These are phyloP conservation scores for Formica exsecta DNA, from an alignment of 1,140 invertebrate species.

Conservation along the genomic window DNA sequence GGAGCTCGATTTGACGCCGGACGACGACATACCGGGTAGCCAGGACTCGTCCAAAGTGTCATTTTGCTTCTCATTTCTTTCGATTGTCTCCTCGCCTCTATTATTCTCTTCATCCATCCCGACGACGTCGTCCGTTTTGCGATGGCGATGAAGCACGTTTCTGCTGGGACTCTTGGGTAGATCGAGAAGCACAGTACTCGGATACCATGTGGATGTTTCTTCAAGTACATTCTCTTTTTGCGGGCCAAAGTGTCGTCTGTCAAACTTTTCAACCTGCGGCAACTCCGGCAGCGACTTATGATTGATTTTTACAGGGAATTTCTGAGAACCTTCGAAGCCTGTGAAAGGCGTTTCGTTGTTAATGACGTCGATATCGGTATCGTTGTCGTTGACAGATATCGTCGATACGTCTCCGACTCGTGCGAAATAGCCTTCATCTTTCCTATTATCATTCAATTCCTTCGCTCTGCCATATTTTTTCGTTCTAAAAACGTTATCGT, in stretches of 20 bases:
- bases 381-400: conserved; percentile 39
- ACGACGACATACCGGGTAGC: conserved; percentile 47
- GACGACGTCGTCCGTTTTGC: conserved; percentile 54
- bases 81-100: conserved; percentile 52
- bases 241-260: conserved; percentile 81
- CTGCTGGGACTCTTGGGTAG: conserved; percentile 78
- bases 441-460: background rate
- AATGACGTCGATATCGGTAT: conserved; percentile 35
- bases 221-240: conserved; percentile 72
- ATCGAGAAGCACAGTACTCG: conserved; percentile 65
- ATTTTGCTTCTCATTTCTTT: conserved; percentile 54
- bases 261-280: conserved; percentile 79
- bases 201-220: conserved; percentile 24
- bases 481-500: background rate
- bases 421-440: background rate
- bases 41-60: conserved; percentile 53
- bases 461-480: conserved; percentile 21
- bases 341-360: conserved; percentile 74
- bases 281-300: conserved; percentile 74
- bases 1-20: background rate
- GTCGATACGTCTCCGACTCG: conserved; percentile 1
- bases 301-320: conserved; percentile 80
- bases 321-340: conserved; percentile 81
- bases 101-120: conserved; percentile 40
- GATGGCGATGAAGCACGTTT: conserved; percentile 73